These are phyloP conservation scores for Leptinotarsa rubiginosa DNA, from an alignment of 2,888 invertebrate genomes.

Conservation along the genomic window DNA sequence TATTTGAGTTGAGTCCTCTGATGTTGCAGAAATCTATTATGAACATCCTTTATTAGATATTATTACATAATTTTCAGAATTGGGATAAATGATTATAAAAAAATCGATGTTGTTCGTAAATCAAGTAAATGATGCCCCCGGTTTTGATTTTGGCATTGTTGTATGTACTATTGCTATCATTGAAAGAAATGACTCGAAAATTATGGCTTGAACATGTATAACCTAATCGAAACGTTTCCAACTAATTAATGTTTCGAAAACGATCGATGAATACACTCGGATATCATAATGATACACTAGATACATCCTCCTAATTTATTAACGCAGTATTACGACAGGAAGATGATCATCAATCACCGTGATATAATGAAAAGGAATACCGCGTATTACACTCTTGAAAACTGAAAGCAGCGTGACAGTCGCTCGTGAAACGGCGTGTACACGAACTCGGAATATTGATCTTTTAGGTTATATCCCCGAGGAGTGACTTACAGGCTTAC, in stretches of 20 bases:
- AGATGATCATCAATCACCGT: constrained; percentile 1
- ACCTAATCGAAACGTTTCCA: background rate
- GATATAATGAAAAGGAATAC: constrained; percentile 14
- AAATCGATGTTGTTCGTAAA: no score
- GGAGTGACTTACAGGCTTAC: constrained; percentile 53
- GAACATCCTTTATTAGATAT: no score
- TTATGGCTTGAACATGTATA: background rate
- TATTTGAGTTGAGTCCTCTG: no score
- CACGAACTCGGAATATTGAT: constrained; percentile 61
- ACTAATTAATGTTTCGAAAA: background rate
- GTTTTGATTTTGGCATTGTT: no score
- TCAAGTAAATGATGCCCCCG: no score
- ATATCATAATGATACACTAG: background rate
- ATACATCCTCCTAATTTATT: constrained; percentile 1
- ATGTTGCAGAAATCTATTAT: no score
- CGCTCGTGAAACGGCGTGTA: constrained; percentile 44
- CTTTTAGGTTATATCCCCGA: constrained; percentile 64
- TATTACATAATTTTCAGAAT: no score
- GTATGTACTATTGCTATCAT: no score
- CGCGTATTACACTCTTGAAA: constrained; percentile 31
- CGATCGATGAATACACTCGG: background rate
- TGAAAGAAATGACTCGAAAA: no score
- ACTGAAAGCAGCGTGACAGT: constrained; percentile 28
- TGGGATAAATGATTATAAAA: no score
- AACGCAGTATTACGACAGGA: background rate